A percentile compares a stretch with the other conserved stretches of the same genome.
Evolutionary conservation across 2,113 vertebrate genomes (phyloP).

Genomic region (Limanda limanda): DNA sequence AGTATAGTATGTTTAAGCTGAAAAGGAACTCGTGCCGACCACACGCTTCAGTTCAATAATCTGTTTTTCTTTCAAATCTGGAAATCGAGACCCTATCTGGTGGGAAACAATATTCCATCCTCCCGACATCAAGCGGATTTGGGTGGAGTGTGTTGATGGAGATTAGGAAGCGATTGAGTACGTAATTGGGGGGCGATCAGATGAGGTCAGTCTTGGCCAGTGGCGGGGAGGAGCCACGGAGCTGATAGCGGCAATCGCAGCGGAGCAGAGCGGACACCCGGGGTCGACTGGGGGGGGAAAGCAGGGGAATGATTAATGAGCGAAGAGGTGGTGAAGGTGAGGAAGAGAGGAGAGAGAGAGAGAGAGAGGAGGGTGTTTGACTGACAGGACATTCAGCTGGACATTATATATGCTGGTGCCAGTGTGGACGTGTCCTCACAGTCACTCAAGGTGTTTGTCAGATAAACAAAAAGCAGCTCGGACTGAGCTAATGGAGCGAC

Average conservation of each 20-base stretch:
- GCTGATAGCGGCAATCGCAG: conserved; percentile 52
- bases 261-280: conserved; percentile 37
- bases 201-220: conserved; percentile 52
- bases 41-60: conserved; percentile 24
- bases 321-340: neutral
- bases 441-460: conserved; percentile 5
- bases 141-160: conserved; percentile 53
- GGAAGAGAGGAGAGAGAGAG: neutral
- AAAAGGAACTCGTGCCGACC: conserved; percentile 4
- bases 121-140: conserved; percentile 34
- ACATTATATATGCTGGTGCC: neutral
- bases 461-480: too few relatives aligned
- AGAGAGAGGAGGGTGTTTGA: neutral
- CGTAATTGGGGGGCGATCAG: conserved; percentile 56
- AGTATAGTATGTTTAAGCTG: neutral
- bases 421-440: too few relatives aligned
- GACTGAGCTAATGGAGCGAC: too few relatives aligned
- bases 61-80: conserved; percentile 9
- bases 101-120: conserved; percentile 29
- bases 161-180: conserved; percentile 54
- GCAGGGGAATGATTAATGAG: conserved; percentile 3
- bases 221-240: conserved; percentile 44
- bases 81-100: conserved; percentile 39
- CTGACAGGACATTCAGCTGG: conserved; percentile 11
- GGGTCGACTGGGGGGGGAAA: neutral